Conservation (phyloP, 2,797 vertebrate species). For the Coregonus ussuriensis region DNA sequence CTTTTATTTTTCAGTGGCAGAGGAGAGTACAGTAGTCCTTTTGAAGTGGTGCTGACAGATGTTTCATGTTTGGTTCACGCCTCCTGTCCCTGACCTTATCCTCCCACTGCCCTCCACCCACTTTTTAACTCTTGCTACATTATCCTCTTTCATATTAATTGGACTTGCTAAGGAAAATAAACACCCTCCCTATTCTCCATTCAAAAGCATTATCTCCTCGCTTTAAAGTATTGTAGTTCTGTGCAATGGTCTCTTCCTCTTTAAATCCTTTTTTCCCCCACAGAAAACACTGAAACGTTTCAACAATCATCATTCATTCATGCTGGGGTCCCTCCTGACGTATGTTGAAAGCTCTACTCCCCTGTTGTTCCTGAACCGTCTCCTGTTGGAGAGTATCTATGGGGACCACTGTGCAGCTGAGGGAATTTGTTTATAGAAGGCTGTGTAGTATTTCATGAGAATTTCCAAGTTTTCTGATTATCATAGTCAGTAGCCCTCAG, state of each 20-base stretch:
- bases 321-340: neutral
- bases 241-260: neutral
- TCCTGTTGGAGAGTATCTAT: neutral
- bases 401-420: neutral
- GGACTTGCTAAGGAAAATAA: slow-evolving; percentile 1
- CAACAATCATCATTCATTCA: slow-evolving; percentile 14
- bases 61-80: slow-evolving; percentile 14
- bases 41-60: slow-evolving; percentile 20
- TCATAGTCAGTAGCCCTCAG: neutral
- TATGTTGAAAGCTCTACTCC: slow-evolving; percentile 4
- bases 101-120: neutral
- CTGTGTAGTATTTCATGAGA: too few relatives aligned
- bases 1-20: slow-evolving; percentile 10
- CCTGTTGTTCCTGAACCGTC: slow-evolving; percentile 1
- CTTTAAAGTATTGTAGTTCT: slow-evolving; percentile 13
- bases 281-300: neutral
- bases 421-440: neutral
- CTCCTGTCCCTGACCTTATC: slow-evolving; percentile 13
- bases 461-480: neutral
- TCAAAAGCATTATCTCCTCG: neutral
- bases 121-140: neutral
- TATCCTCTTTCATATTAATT: slow-evolving; percentile 16
- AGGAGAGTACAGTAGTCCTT: neutral
- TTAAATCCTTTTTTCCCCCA: neutral
- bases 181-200: neutral